Conservation (phyloP, 1,140 invertebrate genomes). For the Drosophila rhopaloa region DNA sequence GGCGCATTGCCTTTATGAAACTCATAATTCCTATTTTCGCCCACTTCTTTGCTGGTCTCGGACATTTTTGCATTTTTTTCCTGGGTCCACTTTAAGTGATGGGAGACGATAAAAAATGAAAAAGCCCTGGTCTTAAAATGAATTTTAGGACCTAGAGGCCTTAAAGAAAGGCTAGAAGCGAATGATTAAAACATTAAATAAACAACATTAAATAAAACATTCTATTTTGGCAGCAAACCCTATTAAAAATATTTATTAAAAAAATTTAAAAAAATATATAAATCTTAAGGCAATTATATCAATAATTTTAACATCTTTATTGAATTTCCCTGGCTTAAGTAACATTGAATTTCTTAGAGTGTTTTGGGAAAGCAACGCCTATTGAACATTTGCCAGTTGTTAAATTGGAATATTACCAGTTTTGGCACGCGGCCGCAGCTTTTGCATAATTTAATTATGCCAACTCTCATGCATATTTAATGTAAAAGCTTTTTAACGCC, state of each 20-base stretch:
- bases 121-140: not conserved
- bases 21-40: slow-evolving; percentile 51
- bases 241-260: no score
- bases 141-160: not conserved
- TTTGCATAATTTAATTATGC: slow-evolving; percentile 77
- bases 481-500: slow-evolving; percentile 73
- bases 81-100: slow-evolving; percentile 28
- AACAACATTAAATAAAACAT: no score
- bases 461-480: slow-evolving; percentile 74
- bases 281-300: no score
- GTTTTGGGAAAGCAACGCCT: slow-evolving; percentile 9
- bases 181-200: no score
- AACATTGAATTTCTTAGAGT: slow-evolving; percentile 13
- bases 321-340: no score
- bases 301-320: no score
- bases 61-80: slow-evolving; percentile 24
- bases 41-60: slow-evolving; percentile 13
- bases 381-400: slow-evolving; percentile 75
- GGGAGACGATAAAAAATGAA: slow-evolving; percentile 33
- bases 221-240: no score
- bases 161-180: not conserved
- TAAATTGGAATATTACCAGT: slow-evolving; percentile 77
- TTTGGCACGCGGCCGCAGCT: slow-evolving; percentile 75
- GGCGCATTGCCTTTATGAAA: slow-evolving; percentile 63
- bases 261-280: no score